Conservation (phyloP, 2,797 vertebrate species). For the Astyanax mexicanus region DNA sequence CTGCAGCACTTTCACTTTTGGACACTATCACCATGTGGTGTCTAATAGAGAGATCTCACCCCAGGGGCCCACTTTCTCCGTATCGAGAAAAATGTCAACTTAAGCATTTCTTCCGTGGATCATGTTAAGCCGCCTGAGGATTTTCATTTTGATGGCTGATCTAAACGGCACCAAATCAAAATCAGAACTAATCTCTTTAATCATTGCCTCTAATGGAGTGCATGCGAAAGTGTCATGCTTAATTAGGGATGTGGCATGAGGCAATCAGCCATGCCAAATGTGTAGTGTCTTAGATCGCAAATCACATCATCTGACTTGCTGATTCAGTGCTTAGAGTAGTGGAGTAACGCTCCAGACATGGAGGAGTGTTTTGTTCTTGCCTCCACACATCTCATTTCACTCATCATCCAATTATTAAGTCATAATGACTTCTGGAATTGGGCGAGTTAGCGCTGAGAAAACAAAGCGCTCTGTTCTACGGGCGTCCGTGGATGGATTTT, state of each 20-base stretch:
- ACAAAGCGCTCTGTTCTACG: neutral
- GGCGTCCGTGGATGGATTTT: neutral
- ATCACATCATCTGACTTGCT: neutral
- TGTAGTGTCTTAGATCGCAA: neutral
- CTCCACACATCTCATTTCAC: neutral
- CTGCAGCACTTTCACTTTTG: neutral
- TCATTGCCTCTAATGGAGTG: slow-evolving; percentile 4
- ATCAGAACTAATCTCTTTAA: slow-evolving; percentile 11
- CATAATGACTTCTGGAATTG: neutral
- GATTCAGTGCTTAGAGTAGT: neutral
- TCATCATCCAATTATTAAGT: neutral
- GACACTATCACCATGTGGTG: neutral
- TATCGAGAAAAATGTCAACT: neutral
- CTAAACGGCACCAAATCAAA: slow-evolving; percentile 2
- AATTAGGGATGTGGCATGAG: neutral
- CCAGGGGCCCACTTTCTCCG: neutral
- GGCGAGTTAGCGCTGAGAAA: neutral
- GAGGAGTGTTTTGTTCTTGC: neutral
- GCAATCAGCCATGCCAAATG: neutral
- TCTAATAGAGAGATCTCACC: neutral
- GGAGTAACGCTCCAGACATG: neutral
- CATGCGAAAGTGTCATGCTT: slow-evolving; percentile 7
- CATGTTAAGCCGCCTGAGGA: neutral
- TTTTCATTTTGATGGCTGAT: neutral
- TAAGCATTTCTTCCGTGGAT: neutral